A percentile compares a stretch with the other conserved stretches of the same genome.
phyloP scores from a whole-genome alignment of 2,113 vertebrate species.

The Sphyrna mokarran region DNA sequence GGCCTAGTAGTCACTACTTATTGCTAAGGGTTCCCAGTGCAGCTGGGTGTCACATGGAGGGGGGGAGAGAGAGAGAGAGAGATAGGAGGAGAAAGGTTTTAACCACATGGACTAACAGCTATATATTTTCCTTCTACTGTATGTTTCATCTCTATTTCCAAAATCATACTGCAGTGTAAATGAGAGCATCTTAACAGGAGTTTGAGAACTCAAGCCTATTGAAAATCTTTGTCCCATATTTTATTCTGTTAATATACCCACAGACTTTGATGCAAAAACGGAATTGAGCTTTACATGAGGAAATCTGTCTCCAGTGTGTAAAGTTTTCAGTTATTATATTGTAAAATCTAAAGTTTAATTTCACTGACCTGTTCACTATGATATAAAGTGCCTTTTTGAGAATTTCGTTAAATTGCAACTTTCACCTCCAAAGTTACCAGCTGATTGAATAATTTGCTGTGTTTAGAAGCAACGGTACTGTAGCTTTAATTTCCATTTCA shows the following conservation, averaged over 20 bases:
- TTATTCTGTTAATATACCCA: not conserved
- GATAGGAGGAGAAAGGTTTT: not conserved
- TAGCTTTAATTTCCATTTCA: not conserved
- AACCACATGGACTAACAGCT: not conserved
- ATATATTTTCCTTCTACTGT: not conserved
- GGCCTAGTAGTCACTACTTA: not conserved
- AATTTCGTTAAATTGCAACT: not conserved
- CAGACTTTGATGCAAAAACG: not conserved
- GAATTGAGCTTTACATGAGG: not conserved
- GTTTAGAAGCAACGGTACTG: not conserved
- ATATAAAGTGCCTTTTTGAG: not conserved
- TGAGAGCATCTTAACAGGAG: not conserved
- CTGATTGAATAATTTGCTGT: not conserved
- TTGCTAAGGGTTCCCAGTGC: not conserved
- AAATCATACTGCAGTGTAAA: not conserved
- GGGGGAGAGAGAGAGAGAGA: not conserved
- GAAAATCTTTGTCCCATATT: not conserved
- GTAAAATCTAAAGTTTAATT: not conserved
- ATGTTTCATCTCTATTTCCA: not conserved
- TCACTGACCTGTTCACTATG: no score
- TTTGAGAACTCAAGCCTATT: not conserved
- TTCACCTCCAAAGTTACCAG: not conserved
- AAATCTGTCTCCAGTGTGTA: not conserved
- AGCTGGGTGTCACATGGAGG: not conserved
- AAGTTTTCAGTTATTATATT: no score